A percentile compares a stretch with the other conserved stretches of the same genome.
Conservation (phyloP, 2,113 vertebrate species). For the Perca fluviatilis region DNA sequence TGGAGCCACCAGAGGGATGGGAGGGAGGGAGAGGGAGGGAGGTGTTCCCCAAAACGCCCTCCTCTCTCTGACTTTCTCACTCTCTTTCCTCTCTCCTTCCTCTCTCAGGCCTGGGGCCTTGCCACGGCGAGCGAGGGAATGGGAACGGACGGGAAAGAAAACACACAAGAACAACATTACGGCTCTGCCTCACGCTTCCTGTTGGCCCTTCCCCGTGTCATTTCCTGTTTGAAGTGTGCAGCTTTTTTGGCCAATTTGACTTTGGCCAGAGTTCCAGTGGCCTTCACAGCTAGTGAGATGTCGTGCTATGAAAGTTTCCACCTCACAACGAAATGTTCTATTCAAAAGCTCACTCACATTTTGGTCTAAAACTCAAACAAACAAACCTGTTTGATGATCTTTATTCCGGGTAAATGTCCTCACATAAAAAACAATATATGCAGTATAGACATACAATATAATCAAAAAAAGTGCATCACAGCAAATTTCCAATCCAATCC, state of each 20-base stretch:
- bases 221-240: slow-evolving; percentile 65
- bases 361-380: not conserved
- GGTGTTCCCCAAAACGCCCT: slow-evolving; percentile 29
- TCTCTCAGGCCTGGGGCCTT: slow-evolving; percentile 21
- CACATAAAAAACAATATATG: no score
- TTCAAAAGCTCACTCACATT: not conserved
- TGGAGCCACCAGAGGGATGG: not conserved
- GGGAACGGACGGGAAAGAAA: slow-evolving; percentile 66
- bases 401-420: no score
- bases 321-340: not conserved
- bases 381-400: no score
- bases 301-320: not conserved
- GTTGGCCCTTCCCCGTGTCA: slow-evolving; percentile 64
- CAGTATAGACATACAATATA: no score
- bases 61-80: slow-evolving; percentile 17
- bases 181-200: slow-evolving; percentile 65
- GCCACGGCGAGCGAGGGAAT: slow-evolving; percentile 57
- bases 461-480: no score
- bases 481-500: no score
- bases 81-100: slow-evolving; percentile 55
- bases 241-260: slow-evolving; percentile 54
- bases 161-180: slow-evolving; percentile 64
- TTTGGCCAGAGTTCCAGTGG: slow-evolving; percentile 17
- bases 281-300: slow-evolving; percentile 25
- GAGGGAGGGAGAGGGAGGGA: not conserved